A percentile compares a stretch with the other conserved stretches of the same genome.
phyloP scores from a whole-genome alignment of 2,888 invertebrate species.

The Nephrocerus scutellatus region DNA sequence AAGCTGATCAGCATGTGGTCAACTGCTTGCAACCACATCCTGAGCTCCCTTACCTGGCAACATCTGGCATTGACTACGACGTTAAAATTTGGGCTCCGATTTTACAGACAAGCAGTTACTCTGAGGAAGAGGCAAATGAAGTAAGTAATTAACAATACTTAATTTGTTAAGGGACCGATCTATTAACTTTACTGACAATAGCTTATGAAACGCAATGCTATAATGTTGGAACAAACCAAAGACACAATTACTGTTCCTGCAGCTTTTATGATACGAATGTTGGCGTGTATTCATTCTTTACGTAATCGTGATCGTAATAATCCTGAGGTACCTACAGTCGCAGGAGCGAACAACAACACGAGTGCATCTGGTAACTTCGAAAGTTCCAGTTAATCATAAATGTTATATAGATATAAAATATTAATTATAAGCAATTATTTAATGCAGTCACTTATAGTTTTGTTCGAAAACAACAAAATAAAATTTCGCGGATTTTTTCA shows the following conservation, averaged over 20 bases:
- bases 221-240: conserved; percentile 78
- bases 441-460: too few relatives aligned
- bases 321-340: too few relatives aligned
- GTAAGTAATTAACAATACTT: conserved; percentile 22
- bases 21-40: conserved; percentile 83
- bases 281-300: conserved; percentile 56
- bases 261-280: conserved; percentile 74
- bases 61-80: conserved; percentile 84
- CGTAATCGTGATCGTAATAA: conserved; percentile 52
- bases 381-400: too few relatives aligned
- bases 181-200: conserved; percentile 32
- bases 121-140: conserved; percentile 57
- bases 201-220: conserved; percentile 69
- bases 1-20: conserved; percentile 76
- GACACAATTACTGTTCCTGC: conserved; percentile 85
- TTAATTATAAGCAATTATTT: too few relatives aligned
- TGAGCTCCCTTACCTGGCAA: conserved; percentile 64
- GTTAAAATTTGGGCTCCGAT: conserved; percentile 76
- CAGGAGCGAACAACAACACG: too few relatives aligned
- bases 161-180: not conserved
- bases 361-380: too few relatives aligned
- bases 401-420: too few relatives aligned
- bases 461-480: too few relatives aligned
- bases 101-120: conserved; percentile 56
- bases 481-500: too few relatives aligned